phyloP scores from a whole-genome alignment of 1,140 invertebrate genomes.

The Babylonia areolata region DNA sequence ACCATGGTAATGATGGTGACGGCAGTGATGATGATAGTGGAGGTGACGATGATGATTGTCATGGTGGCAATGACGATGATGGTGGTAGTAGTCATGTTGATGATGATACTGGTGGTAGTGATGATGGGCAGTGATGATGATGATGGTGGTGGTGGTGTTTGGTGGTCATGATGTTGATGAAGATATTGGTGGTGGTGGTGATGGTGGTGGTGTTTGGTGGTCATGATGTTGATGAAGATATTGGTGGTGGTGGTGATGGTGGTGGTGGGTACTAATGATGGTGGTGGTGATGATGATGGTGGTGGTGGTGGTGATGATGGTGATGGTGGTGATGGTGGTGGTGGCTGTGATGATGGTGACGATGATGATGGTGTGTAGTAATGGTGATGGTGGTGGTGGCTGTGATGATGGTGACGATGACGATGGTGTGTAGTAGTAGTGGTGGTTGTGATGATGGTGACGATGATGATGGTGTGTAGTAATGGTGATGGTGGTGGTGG shows the following conservation, averaged over 20 bases:
- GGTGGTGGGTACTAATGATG: not conserved
- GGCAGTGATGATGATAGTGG: not conserved
- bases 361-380: not conserved
- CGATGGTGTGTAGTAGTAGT: too few species aligned
- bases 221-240: not conserved
- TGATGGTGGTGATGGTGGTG: slow-evolving; percentile 19
- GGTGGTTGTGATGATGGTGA: too few species aligned
- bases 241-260: too few species aligned
- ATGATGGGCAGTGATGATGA: not conserved
- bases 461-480: too few species aligned
- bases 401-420: too few species aligned
- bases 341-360: not conserved
- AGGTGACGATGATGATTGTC: not conserved
- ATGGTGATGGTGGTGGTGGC: not conserved
- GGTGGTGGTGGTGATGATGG: slow-evolving; percentile 28
- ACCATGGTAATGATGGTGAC: too few species aligned
- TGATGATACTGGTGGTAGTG: not conserved
- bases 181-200: too few species aligned
- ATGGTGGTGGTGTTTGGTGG: not conserved
- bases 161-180: not conserved
- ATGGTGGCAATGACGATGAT: not conserved
- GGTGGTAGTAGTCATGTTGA: not conserved
- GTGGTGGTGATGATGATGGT: not conserved
- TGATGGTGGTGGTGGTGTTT: slow-evolving; percentile 5
- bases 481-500: too few species aligned